A percentile compares a stretch with the other conserved stretches of the same genome.
Conservation (phyloP, 2,888 invertebrate genomes). For the Pseudococcus viburni region DNA sequence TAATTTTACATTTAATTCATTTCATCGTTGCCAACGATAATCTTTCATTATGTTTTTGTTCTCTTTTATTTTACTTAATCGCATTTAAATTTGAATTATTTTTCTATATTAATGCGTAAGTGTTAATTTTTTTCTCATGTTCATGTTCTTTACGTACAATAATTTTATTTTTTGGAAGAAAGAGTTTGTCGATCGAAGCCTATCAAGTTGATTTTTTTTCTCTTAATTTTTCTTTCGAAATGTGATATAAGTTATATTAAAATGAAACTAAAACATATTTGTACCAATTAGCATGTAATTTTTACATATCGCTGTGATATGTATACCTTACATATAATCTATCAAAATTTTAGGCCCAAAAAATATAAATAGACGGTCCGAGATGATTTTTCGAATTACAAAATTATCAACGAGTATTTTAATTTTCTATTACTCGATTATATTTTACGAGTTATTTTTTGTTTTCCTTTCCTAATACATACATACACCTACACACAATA, state of each 20-base stretch:
- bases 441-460: constrained; percentile 3
- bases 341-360: constrained; percentile 4
- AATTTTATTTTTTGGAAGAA: neutral
- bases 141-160: constrained; percentile 32
- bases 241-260: constrained; percentile 43
- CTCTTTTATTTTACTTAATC: constrained; percentile 10
- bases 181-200: neutral
- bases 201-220: constrained; percentile 13
- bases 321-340: constrained; percentile 32
- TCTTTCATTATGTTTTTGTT: constrained; percentile 30
- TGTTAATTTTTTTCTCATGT: constrained; percentile 29
- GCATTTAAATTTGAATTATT: constrained; percentile 43
- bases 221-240: constrained; percentile 38
- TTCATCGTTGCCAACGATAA: neutral
- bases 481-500: neutral
- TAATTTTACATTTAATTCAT: neutral
- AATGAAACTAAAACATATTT: constrained; percentile 46
- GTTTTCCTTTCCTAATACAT: neutral
- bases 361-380: neutral
- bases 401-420: constrained; percentile 45
- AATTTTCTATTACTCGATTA: constrained; percentile 12
- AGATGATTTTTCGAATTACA: neutral
- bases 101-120: constrained; percentile 48
- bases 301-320: constrained; percentile 54
- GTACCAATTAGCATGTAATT: constrained; percentile 36